Conservation (phyloP, 2,113 vertebrate species). For the Suricata suricatta region DNA sequence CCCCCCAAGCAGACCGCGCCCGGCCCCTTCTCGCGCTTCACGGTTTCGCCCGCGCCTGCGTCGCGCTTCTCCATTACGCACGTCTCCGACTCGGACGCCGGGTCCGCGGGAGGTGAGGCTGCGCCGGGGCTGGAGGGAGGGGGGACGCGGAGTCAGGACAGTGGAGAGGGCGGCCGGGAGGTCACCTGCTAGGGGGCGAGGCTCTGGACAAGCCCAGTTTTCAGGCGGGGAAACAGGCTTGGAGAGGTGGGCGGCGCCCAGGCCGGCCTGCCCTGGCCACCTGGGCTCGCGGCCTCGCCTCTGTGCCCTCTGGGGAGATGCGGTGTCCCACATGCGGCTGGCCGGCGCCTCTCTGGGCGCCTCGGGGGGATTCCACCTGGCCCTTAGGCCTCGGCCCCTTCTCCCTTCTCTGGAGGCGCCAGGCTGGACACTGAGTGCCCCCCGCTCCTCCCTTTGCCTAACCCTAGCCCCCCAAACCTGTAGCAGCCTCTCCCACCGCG, state of each 20-base stretch:
- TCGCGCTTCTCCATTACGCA: constrained; percentile 98
- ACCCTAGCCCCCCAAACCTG: neutral
- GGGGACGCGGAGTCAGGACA: rapidly evolving
- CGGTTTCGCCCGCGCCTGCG: constrained; percentile 89
- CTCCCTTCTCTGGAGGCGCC: neutral
- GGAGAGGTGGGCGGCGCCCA: rapidly evolving
- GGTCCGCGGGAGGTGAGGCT: constrained; percentile 90
- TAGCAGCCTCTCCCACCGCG: no score
- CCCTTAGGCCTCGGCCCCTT: rapidly evolving
- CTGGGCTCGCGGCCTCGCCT: neutral
- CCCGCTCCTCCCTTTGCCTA: no score
- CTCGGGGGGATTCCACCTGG: no score
- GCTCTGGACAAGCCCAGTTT: neutral
- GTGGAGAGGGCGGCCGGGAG: rapidly evolving
- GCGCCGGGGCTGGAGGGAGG: no score
- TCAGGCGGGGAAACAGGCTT: neutral
- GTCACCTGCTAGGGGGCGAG: neutral
- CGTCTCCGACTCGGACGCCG: constrained; percentile 92
- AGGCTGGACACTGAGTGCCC: neutral
- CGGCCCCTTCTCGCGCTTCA: constrained; percentile 91
- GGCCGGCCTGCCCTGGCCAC: neutral
- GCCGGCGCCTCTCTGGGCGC: neutral
- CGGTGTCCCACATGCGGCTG: no score
- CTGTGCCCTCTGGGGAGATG: neutral
- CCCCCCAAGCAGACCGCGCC: constrained; percentile 82